Base-by-base conservation (phyloP, 1,140 invertebrate species). In the Pachypsylla venusta region DNA sequence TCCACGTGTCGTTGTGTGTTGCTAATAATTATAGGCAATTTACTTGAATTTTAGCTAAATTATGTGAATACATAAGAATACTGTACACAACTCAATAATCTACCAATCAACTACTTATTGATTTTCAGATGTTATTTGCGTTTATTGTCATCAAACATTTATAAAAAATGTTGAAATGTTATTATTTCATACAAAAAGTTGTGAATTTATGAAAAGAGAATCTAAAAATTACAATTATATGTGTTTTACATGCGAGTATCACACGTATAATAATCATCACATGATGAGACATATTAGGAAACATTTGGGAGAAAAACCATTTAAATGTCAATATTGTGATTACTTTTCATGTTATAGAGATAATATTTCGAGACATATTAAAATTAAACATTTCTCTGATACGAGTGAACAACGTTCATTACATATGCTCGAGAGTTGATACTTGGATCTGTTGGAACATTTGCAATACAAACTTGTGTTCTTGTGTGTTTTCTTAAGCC, bases 291-390 rank as follows among this genome's bases (percentile, higher is more conserved):
- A 59, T 27, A 59, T 59, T 26, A 54, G 48, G 20, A 53, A 53
- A 53, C 58, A 59, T 40, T 25, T 53, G 7, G 58, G 58, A 2
- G 40, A 53, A 14, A 59, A 59, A 54, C 58, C 58, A n/a, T 59
- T 48, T 25, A 53, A 53, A 42, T 59, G 58, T 20, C 48, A 27
- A 25, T 28, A 59, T 12, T 59, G 58, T 27, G 58, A 59, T n/a
- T 53, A 59, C 22, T 24, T 25, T 20, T 48, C 42, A 4, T 19
- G 16, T 3, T n/a, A 48, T n/a, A 4, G 7, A 4, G 16, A n/a
- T 3, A 48, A 48, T 48, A 19, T 48, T n/a, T 19, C 16, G 22
- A 7, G 16, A 4, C 42, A 48, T n/a, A 48, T 48, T 5, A 35
- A 16, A 35, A 35, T 35, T 35, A 35, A 35, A 35, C 30, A 35